phyloP scores from a whole-genome alignment of 2,113 vertebrate genomes.

The Colinus virginianus region DNA sequence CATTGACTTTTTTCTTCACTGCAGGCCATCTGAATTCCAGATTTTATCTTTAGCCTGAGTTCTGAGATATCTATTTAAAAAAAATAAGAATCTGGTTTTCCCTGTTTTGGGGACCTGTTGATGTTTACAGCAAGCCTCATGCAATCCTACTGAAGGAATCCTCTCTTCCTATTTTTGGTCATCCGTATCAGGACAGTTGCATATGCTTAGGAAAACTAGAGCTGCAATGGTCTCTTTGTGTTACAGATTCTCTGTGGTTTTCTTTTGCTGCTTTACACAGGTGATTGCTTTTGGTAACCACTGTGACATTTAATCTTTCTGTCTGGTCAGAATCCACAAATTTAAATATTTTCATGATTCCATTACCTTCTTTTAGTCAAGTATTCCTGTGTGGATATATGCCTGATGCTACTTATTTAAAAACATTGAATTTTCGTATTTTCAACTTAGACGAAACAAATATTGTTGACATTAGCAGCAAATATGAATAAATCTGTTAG shows the following conservation, averaged over 20 bases:
- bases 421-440: neutral
- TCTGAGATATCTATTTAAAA: neutral
- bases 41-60: neutral
- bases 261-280: neutral
- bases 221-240: accelerated
- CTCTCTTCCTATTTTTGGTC: accelerated
- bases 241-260: neutral
- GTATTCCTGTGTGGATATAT: neutral
- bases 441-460: neutral
- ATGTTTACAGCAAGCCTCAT: neutral
- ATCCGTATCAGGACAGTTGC: neutral
- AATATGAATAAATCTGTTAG: neutral
- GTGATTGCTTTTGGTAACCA: neutral
- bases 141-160: neutral
- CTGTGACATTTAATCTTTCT: neutral
- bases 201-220: neutral
- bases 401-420: neutral
- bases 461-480: neutral
- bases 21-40: neutral
- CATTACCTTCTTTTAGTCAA: neutral
- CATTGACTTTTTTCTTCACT: neutral
- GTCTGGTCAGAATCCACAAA: neutral
- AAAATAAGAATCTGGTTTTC: neutral
- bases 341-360: neutral
- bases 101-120: neutral